Evolutionary conservation across 2,797 vertebrate genomes (phyloP), one percentile per base, ranked within the genome.

Genomic region (Diceros bicornis): DNA sequence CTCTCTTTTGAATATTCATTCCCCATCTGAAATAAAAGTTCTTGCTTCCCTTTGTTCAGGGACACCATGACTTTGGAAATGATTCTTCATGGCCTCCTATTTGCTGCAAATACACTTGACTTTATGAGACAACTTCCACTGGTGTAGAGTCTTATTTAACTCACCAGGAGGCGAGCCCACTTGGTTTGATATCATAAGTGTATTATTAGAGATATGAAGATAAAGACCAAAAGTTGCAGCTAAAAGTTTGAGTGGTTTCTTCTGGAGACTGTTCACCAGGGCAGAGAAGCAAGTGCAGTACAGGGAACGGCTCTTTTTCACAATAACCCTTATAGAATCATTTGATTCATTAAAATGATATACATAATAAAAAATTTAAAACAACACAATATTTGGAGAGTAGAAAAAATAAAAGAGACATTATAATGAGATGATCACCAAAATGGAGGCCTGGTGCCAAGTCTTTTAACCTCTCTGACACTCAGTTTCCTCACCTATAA

Each of bases 341-440:
- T 82, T 96, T 83, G 47, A 71, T 57, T 81, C n/a, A 66, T 90
- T 69, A 84, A 90, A 84, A 37, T n/a, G 20, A 71, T 82, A 82
- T n/a, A 18, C 21, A 27, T 66, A 32, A 78, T 72, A 85, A 44
- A 41, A 68, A 82, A 17, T 12, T 89, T 52, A 7, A 79, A 91
- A 84, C 61, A 84, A 23, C 0, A 23, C 89, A 61, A 74, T 75
- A 64, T 87, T 71, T 74, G 37, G 18, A 81, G 59, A 68, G 27
- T 74, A 25, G 66, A 79, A 85, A 29, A 44, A 90, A 57, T 57
- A 77, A 78, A 85, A 75, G 21, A 84, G 18, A 17, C 29, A 81
- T 32, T 66, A 27, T 34, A 83, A 68, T 79, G 57, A 89, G 27
- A 14, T n/a, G 25, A 66, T 72, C 29, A 32, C 17, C 79, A 79